Percentiles rank a stretch among this genome's conserved stretches.
These are phyloP conservation scores for Triplophysa tibetana DNA, from an alignment of 2,113 vertebrate species.

Conservation along the genomic window DNA sequence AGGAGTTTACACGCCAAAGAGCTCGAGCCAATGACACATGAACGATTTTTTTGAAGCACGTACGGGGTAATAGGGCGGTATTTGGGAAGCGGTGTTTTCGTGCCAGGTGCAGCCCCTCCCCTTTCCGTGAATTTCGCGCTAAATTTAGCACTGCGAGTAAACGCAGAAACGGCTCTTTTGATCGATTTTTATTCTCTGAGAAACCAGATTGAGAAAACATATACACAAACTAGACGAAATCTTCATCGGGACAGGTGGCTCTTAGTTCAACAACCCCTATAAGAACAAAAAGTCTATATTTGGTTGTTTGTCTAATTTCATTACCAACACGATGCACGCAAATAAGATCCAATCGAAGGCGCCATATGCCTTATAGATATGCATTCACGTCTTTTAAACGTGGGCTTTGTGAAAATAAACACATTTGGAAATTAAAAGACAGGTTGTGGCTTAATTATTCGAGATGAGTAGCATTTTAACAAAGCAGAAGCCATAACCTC, in stretches of 20 bases:
- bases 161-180: slow-evolving; percentile 13
- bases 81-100: slow-evolving; percentile 24
- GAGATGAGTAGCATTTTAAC: slow-evolving; percentile 34
- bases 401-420: neutral
- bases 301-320: neutral
- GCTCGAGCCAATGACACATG: neutral
- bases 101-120: slow-evolving; percentile 28
- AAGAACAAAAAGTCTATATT: neutral
- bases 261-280: neutral
- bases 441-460: neutral
- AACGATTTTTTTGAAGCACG: neutral
- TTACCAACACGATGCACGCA: neutral
- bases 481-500: slow-evolving; percentile 48
- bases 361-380: neutral
- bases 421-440: neutral
- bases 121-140: slow-evolving; percentile 44
- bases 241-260: neutral
- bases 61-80: neutral
- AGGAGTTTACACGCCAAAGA: neutral
- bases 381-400: neutral
- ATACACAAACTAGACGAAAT: neutral
- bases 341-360: neutral
- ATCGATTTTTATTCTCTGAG: neutral
- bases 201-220: slow-evolving; percentile 1
- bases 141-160: slow-evolving; percentile 33